These are phyloP conservation scores for Onthophagus sagittarius DNA, from an alignment of 2,888 invertebrate genomes.

Conservation along the genomic window DNA sequence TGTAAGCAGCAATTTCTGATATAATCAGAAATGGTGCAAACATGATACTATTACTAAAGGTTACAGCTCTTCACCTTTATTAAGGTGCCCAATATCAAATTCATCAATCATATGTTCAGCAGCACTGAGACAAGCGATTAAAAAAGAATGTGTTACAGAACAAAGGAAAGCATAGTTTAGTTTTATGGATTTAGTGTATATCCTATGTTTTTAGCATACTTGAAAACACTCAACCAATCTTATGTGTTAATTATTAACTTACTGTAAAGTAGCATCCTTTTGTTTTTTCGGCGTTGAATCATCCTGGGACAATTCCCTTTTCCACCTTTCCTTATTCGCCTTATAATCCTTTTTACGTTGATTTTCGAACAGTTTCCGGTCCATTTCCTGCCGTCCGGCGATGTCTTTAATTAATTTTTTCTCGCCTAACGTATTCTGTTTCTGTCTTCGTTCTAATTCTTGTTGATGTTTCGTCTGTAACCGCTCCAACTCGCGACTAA, in stretches of 20 bases:
- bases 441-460: conserved; percentile 75
- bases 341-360: conserved; percentile 97
- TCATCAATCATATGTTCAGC: too few relatives aligned
- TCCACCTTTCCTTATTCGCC: conserved; percentile 94
- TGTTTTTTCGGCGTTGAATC: conserved; percentile 89
- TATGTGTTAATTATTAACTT: too few relatives aligned
- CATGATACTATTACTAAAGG: too few relatives aligned
- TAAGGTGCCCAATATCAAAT: too few relatives aligned
- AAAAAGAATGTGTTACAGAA: not conserved
- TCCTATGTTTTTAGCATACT: too few relatives aligned
- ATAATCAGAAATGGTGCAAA: too few relatives aligned
- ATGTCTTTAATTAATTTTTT: conserved; percentile 93
- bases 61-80: too few relatives aligned
- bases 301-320: conserved; percentile 87
- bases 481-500: conserved; percentile 87
- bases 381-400: conserved; percentile 81
- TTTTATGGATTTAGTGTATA: too few relatives aligned
- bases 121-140: too few relatives aligned
- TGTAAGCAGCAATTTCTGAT: too few relatives aligned
- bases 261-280: conserved; percentile 85
- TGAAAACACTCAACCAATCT: too few relatives aligned
- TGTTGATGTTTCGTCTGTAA: conserved; percentile 72
- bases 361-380: conserved; percentile 85
- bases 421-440: conserved; percentile 84
- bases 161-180: too few relatives aligned